Evolutionary conservation across 2,888 invertebrate genomes (phyloP).

Genomic region (Acrobasis repandana): DNA sequence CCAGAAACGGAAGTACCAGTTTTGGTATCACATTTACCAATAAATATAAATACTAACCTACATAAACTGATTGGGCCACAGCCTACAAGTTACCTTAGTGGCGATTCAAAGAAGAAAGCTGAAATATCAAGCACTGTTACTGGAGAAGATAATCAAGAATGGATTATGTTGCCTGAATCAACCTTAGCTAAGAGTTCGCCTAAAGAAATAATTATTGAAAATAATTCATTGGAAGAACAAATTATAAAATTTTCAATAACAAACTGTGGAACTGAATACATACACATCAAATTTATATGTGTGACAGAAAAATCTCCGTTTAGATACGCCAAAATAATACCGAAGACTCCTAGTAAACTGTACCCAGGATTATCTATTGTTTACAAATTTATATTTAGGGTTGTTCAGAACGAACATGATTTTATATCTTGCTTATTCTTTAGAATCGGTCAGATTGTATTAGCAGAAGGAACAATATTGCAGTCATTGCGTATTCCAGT

Average conservation of each 20-base stretch:
- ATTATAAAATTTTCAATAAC: conserved; percentile 51
- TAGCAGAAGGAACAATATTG: conserved; percentile 32
- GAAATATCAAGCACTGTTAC: conserved; percentile 25
- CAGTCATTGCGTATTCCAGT: conserved; percentile 58
- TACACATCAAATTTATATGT: conserved; percentile 53
- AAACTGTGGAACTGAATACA: conserved; percentile 50
- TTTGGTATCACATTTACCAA: conserved; percentile 40
- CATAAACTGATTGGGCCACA: conserved; percentile 54
- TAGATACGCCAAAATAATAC: conserved; percentile 45
- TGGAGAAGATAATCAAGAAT: conserved; percentile 32
- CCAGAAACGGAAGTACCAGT: conserved; percentile 33
- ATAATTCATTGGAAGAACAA: conserved; percentile 45
- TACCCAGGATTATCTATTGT: conserved; percentile 57
- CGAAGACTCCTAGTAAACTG: conserved; percentile 49
- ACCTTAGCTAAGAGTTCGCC: conserved; percentile 48
- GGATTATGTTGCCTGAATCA: conserved; percentile 40
- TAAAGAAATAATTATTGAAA: conserved; percentile 43
- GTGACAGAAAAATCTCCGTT: conserved; percentile 51
- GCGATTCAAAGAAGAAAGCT: conserved; percentile 29
- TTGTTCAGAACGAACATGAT: conserved; percentile 42
- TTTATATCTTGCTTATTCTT: conserved; percentile 54
- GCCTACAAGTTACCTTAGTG: conserved; percentile 40
- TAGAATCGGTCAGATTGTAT: conserved; percentile 49
- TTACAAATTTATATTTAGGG: conserved; percentile 52
- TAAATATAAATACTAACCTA: conserved; percentile 48